A percentile compares a stretch with the other conserved stretches of the same genome.
phyloP scores from a whole-genome alignment of 2,797 vertebrate genomes.

The Halcyon badia region DNA sequence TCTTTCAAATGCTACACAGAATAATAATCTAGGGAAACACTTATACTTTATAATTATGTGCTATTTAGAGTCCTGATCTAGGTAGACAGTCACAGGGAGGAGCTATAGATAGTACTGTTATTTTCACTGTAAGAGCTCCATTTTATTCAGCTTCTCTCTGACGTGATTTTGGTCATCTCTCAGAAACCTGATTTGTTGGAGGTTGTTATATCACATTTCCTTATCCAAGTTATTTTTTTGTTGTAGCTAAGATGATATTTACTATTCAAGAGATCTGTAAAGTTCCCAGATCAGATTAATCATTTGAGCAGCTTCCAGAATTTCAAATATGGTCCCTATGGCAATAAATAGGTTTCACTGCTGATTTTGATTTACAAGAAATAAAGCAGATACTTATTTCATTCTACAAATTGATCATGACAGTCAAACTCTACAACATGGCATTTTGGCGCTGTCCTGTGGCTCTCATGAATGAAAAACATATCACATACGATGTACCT shows the following conservation, averaged over 20 bases:
- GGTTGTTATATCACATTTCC: background rate
- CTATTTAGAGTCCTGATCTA: constrained; percentile 14
- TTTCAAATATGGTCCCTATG: constrained; percentile 22
- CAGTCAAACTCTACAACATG: background rate
- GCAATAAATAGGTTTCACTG: constrained; percentile 45
- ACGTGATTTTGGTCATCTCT: background rate
- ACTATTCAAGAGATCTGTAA: constrained; percentile 16
- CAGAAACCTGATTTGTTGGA: background rate
- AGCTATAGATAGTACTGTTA: constrained; percentile 28
- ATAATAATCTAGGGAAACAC: constrained; percentile 26
- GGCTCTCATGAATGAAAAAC: constrained; percentile 13
- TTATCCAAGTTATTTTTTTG: background rate
- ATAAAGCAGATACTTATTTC: constrained; percentile 28
- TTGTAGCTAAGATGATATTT: constrained; percentile 19
- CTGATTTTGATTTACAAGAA: constrained; percentile 40
- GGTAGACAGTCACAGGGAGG: background rate
- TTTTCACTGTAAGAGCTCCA: constrained; percentile 8
- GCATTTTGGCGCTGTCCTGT: background rate
- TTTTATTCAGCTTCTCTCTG: background rate
- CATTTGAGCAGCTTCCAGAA: background rate
- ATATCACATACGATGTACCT: background rate
- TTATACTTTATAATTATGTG: constrained; percentile 5
- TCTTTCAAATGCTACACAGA: background rate
- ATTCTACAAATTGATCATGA: constrained; percentile 25
- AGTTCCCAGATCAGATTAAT: constrained; percentile 52